These are phyloP conservation scores for Hetaerina titia DNA, from an alignment of 2,888 invertebrate genomes.

Conservation along the genomic window DNA sequence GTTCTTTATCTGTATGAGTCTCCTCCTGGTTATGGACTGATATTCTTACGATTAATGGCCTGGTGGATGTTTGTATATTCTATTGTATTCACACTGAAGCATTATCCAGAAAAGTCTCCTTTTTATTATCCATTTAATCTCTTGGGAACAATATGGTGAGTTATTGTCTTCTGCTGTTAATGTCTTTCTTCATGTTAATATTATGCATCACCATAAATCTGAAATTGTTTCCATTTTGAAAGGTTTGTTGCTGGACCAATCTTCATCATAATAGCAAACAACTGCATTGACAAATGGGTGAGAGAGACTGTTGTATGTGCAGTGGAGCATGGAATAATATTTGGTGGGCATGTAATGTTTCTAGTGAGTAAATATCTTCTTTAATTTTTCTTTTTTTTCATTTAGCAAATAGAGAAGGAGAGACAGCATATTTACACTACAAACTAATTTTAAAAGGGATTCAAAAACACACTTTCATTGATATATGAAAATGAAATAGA, in stretches of 20 bases:
- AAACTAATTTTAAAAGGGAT: no score
- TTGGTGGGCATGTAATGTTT: constrained; percentile 85
- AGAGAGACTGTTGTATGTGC: constrained; percentile 87
- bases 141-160: constrained; percentile 89
- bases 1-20: constrained; percentile 95
- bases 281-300: constrained; percentile 89
- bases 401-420: no score
- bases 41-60: constrained; percentile 86
- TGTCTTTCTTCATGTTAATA: not conserved
- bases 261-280: constrained; percentile 88
- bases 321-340: constrained; percentile 83
- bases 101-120: constrained; percentile 89
- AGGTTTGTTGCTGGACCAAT: constrained; percentile 91
- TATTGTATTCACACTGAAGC: constrained; percentile 87
- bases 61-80: constrained; percentile 90
- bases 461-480: no score
- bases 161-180: constrained; percentile 50
- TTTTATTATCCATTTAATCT: constrained; percentile 92
- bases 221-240: constrained; percentile 69
- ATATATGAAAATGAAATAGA: no score
- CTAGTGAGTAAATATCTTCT: constrained; percentile 78
- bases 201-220: constrained; percentile 7
- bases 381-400: no score
- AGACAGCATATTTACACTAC: no score
- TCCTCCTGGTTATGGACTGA: constrained; percentile 91